Base-by-base conservation (phyloP, 2,113 vertebrate species). In the Chaetops frenatus region DNA sequence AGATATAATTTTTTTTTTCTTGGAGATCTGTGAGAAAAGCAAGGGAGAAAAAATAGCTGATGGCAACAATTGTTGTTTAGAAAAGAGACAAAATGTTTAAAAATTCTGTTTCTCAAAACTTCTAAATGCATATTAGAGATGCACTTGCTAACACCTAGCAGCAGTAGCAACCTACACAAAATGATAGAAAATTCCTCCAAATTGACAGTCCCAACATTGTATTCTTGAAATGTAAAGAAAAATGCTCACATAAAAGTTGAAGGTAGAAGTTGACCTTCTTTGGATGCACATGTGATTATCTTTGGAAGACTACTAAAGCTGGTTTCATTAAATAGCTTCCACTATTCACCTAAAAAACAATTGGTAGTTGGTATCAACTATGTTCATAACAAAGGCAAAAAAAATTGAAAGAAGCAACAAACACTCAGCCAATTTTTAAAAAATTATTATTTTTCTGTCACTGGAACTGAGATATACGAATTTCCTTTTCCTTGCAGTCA, bases 71-170 rank as follows among this genome's bases (percentile, higher is more conserved):
- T 62, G 64, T 24, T 94, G 50, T 78, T 83, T 50, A 93, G 84
- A 74, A 91, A 91, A 87, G 48, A 85, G 62, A 80, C 4, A 96
- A 92, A 90, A 81, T 83, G 69, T 86, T 92, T 93, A 29, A 96
- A 94, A 94, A 92, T 53, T 38, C 51, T 57, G 7, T 85, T 90
- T 87, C 67, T 93, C 58, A 51, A 51, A 89, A 95, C 51, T 96
- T 93, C 48, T 74, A 88, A 92, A 84, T 57, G 38, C 73, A 36
- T 94, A 70, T 89, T 86, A 87, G 66, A 38, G 45, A 85, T 94
- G 87, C 94, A 89, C 92, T 97, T 92, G 88, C 95, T 95, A 91
- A 92, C 83, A 96, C 81, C 42, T 67, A 78, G 85, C 94, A 95
- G 92, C 73, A 95, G 85, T 47, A 71, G 44, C 88, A 93, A 86